Evolutionary conservation across 2,113 vertebrate genomes (phyloP).

Genomic region (Reinhardtius hippoglossoides): DNA sequence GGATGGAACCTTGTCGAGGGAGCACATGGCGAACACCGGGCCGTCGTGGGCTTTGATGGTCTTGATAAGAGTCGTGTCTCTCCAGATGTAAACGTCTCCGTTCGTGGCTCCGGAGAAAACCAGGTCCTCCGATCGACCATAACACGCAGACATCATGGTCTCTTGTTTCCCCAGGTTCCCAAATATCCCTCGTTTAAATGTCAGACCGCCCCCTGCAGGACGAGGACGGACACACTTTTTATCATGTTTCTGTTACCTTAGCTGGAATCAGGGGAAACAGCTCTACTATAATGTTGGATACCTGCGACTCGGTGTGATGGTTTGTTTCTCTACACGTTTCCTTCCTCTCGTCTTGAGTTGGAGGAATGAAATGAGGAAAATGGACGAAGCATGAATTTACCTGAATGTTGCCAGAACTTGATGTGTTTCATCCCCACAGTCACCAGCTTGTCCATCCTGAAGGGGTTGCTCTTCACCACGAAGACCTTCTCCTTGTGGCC

Average conservation of each 20-base stretch:
- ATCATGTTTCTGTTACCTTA: background rate
- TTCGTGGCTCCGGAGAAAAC: conserved; percentile 94
- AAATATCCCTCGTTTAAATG: conserved; percentile 90
- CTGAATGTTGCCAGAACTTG: conserved; percentile 98
- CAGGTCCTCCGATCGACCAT: conserved; percentile 91
- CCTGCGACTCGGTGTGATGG: too few species aligned
- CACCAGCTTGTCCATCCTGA: conserved; percentile 92
- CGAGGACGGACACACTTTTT: background rate
- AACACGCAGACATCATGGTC: conserved; percentile 96
- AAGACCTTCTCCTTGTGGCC: conserved; percentile 98
- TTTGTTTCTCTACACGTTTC: background rate
- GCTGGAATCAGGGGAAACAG: background rate
- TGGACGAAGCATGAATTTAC: conserved; percentile 44
- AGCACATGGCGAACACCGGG: conserved; percentile 96
- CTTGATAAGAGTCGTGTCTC: conserved; percentile 89
- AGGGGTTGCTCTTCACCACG: conserved; percentile 94
- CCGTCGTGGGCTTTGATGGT: conserved; percentile 97
- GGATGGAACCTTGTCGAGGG: conserved; percentile 91
- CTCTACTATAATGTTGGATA: background rate
- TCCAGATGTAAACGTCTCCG: conserved; percentile 98
- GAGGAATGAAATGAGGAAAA: background rate
- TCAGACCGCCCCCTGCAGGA: conserved; percentile 92
- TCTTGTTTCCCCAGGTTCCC: conserved; percentile 90
- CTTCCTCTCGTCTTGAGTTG: background rate
- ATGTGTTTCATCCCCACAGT: conserved; percentile 97